Percentiles rank a stretch among this genome's conserved stretches.
Conservation (phyloP, 2,888 invertebrate genomes). For the Caenorhabditis panamensis region DNA sequence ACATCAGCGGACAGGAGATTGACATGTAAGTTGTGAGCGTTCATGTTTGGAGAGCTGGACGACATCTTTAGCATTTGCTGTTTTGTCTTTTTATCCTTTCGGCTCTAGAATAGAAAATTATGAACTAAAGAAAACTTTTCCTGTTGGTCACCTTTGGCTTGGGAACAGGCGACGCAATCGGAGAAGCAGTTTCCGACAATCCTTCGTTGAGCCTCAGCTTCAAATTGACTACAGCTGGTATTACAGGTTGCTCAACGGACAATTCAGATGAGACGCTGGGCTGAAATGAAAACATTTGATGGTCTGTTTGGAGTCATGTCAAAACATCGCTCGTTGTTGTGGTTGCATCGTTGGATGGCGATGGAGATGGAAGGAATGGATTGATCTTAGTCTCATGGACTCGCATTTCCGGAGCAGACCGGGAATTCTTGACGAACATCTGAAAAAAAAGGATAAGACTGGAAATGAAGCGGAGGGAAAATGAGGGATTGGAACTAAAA, state of each 20-base stretch:
- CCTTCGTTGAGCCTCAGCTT: slow-evolving; percentile 52
- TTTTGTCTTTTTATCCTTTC: slow-evolving; percentile 30
- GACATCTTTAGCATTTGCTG: slow-evolving; percentile 40
- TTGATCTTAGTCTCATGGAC: slow-evolving; percentile 51
- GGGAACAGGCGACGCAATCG: slow-evolving; percentile 33
- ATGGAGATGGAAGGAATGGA: slow-evolving; percentile 54
- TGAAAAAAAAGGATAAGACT: slow-evolving; percentile 17
- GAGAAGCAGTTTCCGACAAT: slow-evolving; percentile 38
- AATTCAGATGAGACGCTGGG: slow-evolving; percentile 60
- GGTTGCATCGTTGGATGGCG: slow-evolving; percentile 55
- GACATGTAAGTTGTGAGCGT: slow-evolving; percentile 20
- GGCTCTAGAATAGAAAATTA: slow-evolving; percentile 4
- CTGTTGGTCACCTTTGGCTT: slow-evolving; percentile 22
- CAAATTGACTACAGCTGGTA: slow-evolving; percentile 39
- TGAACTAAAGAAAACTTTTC: not conserved
- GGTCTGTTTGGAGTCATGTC: not conserved
- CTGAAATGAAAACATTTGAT: slow-evolving; percentile 26
- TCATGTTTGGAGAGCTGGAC: slow-evolving; percentile 44
- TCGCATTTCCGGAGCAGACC: slow-evolving; percentile 62
- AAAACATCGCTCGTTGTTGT: slow-evolving; percentile 59
- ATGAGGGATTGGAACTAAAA: not conserved
- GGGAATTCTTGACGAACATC: slow-evolving; percentile 60
- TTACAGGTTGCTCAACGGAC: slow-evolving; percentile 30
- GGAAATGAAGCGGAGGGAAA: no score
- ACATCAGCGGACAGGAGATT: slow-evolving; percentile 31